Evolutionary conservation across 2,888 invertebrate genomes (phyloP), one percentile per base, ranked within the genome.

Genomic region (Sphinx pinastri): DNA sequence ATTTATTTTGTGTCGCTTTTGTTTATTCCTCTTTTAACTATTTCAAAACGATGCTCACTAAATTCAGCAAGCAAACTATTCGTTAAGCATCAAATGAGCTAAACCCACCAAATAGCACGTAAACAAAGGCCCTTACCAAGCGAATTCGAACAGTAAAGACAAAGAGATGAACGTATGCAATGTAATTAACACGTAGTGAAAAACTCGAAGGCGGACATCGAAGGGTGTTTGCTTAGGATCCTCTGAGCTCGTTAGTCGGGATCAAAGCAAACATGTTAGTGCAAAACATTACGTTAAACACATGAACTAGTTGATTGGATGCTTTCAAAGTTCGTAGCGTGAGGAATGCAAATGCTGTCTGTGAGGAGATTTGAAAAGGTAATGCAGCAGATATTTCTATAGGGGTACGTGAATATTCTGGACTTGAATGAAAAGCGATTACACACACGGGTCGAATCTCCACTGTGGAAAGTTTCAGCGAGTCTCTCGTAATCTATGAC

Each of bases 111-210:
- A 49, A 47, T 19, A 47, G 16, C 49, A 19, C 60, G 16, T 6
- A 63, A 63, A 49, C 63, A 63, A 57, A 47, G 47, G 59, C 58
- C 11, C n/a, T n/a, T 67, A 71, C 68, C 70, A 71, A 71, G 68
- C 70, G 71, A 70, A 70, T 49, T 63, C 49, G 49, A 63, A 63
- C 49, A 19, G 49, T 2, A 58, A 70, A 67, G 67, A 67, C 52
- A 67, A 70, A 52, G 67, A 74, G 71, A 72, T 71, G 71, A 19
- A 49, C 71, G 69, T 67, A 63, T 49, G 63, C 63, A 49, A 49
- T 63, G 72, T 78, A 78, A 78, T 78, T 75, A 76, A 78, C 77
- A 75, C 76, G 76, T 74, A 63, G 70, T 59, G 71, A 75, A 75
- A 77, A 76, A 79, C 76, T 75, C 74, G 71, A 45, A 19, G 19